Conservation (phyloP, 2,113 vertebrate genomes). For the Delphinapterus leucas region DNA sequence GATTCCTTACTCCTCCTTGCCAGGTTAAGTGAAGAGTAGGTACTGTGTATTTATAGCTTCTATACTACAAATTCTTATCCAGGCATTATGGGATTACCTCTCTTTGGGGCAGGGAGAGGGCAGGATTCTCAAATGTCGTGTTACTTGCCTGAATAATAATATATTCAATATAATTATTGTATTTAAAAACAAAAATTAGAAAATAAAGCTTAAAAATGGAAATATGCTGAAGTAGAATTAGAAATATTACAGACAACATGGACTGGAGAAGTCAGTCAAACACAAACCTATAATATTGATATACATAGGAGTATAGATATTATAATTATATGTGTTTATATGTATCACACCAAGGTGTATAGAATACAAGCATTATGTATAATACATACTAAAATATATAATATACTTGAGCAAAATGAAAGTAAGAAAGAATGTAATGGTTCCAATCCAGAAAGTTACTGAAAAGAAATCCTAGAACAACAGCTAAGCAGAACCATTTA, state of each 20-base stretch:
- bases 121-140: not conserved
- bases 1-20: not conserved
- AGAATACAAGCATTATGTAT: not conserved
- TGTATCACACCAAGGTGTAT: not conserved
- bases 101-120: not conserved
- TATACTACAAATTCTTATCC: not conserved
- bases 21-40: not conserved
- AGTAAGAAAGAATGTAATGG: not conserved
- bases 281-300: not conserved
- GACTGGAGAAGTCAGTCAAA: not conserved
- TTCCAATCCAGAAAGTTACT: not conserved
- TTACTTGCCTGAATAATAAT: not conserved
- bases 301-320: not conserved
- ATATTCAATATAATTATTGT: not conserved
- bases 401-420: not conserved
- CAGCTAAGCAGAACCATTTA: not conserved
- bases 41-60: not conserved
- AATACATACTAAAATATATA: not conserved
- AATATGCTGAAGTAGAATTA: not conserved
- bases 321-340: not conserved
- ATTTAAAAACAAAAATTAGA: not conserved
- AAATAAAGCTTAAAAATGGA: not conserved
- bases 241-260: not conserved
- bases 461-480: not conserved
- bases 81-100: not conserved